Evolutionary conservation across 2,797 vertebrate species (phyloP), one percentile per base, ranked within the genome.

Genomic region (Myotis vivesi): DNA sequence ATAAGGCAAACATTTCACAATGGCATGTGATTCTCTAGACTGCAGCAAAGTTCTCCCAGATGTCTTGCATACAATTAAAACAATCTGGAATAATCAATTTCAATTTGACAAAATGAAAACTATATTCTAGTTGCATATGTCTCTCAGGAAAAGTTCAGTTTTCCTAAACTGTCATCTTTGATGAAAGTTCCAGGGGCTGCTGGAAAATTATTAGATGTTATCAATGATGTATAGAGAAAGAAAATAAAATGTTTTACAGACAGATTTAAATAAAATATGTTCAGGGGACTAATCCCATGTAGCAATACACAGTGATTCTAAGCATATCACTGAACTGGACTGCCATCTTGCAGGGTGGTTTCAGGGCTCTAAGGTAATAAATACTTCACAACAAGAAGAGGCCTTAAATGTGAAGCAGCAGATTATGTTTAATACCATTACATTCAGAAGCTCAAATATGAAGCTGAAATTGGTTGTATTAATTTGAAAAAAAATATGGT

Each of bases 41-140:
- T 94, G 55, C 22, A 81, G 73, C 83, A 94, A 91, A 91, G 81
- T 46, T 87, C 59, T 91, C 91, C 95, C 76, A 79, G 62, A 89
- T 94, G 95, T 85, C 59, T 84, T 85, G 8, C 59, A 95, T 38
- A 94, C 83, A 94, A 94, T 92, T 94, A 95, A 92, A 97, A 92
- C 83, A 95, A 95, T 85, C 53, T 96, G 69, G 72, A 66, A 77
- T 73, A 72, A 76, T 81, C 68, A 82, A 69, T 75, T 94, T 93
- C 90, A 90, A 87, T 5, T 59, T 96, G 68, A 55, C 53, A 89
- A 95, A 96, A 89, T 92, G 95, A 85, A 96, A 95, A 95, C 55
- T 81, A 57, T 71, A 85, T 71, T 95, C 91, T 71, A 84, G 44
- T 68, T 85, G 72, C 44, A 77, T 81, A 84, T 22, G 57, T 85